A percentile compares a stretch with the other conserved stretches of the same genome.
These are phyloP conservation scores for Listronotus oregonensis DNA, from an alignment of 1,140 invertebrate genomes.

Conservation along the genomic window DNA sequence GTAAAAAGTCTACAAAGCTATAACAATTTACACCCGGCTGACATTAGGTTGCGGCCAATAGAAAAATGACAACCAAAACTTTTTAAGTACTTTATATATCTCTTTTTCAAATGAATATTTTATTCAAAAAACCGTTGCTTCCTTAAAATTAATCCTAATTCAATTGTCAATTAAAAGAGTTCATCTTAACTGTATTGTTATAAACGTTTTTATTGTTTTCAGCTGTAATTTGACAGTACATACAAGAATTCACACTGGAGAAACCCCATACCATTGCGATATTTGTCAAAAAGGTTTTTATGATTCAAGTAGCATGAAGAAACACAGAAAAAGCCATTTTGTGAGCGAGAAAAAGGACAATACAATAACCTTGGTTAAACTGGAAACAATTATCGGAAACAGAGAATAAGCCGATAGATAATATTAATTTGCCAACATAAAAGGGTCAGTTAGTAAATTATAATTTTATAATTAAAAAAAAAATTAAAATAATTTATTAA, in stretches of 20 bases:
- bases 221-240: slow-evolving; percentile 49
- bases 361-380: not conserved
- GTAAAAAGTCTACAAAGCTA: too few relatives aligned
- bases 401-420: not conserved
- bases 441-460: not conserved
- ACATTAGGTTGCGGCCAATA: too few relatives aligned
- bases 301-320: slow-evolving; percentile 48
- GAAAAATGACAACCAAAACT: too few relatives aligned
- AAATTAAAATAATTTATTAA: too few relatives aligned
- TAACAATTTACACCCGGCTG: too few relatives aligned
- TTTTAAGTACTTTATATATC: too few relatives aligned
- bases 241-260: slow-evolving; percentile 52
- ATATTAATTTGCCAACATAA: not conserved
- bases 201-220: not conserved
- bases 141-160: too few relatives aligned
- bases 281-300: slow-evolving; percentile 54
- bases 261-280: slow-evolving; percentile 51
- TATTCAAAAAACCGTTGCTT: too few relatives aligned
- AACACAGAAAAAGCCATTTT: slow-evolving; percentile 41
- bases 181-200: too few relatives aligned
- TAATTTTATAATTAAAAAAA: not conserved
- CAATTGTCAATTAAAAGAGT: too few relatives aligned
- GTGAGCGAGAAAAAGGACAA: not conserved
- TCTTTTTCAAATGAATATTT: too few relatives aligned
- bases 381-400: too few relatives aligned